Evolutionary conservation across 92 coral and sea anemone species (phyloP).

Genomic region (Epizoanthus scotinus): DNA sequence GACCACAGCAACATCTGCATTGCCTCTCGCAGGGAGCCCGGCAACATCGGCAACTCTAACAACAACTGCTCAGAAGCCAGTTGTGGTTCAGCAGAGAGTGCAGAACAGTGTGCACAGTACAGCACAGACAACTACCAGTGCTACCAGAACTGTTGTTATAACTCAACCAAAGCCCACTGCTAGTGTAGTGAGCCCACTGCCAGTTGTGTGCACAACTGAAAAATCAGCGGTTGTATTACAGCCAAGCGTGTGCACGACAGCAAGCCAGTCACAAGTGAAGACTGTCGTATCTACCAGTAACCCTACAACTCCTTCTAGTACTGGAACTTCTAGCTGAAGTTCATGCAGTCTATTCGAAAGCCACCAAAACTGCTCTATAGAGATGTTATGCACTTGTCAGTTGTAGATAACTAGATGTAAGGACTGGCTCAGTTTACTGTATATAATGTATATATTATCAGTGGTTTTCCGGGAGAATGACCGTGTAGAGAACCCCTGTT

Average conservation of each 20-base stretch:
- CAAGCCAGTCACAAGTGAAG: constrained; percentile 16
- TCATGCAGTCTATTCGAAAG: no score
- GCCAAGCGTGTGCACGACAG: constrained; percentile 5
- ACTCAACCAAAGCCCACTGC: constrained; percentile 2
- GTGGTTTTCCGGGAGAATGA: no score
- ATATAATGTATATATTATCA: no score
- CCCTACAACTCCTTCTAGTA: background rate
- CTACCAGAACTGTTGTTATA: background rate
- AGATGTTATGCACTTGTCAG: no score
- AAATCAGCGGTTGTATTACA: constrained; percentile 6
- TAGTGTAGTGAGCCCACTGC: background rate
- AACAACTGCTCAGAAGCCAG: background rate
- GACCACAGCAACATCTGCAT: background rate
- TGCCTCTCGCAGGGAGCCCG: background rate
- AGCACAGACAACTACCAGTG: background rate
- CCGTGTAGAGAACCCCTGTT: no score
- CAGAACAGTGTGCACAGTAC: background rate
- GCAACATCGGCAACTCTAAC: background rate
- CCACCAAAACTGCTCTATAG: no score
- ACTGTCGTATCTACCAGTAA: background rate
- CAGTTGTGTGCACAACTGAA: background rate
- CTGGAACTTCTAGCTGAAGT: background rate
- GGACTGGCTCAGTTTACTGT: no score
- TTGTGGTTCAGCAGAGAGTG: constrained; percentile 2
- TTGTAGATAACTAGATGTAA: no score